Percentiles rank a stretch among this genome's conserved stretches.
Conservation (phyloP, 2,113 vertebrate genomes). For the Vireo altiloquus region DNA sequence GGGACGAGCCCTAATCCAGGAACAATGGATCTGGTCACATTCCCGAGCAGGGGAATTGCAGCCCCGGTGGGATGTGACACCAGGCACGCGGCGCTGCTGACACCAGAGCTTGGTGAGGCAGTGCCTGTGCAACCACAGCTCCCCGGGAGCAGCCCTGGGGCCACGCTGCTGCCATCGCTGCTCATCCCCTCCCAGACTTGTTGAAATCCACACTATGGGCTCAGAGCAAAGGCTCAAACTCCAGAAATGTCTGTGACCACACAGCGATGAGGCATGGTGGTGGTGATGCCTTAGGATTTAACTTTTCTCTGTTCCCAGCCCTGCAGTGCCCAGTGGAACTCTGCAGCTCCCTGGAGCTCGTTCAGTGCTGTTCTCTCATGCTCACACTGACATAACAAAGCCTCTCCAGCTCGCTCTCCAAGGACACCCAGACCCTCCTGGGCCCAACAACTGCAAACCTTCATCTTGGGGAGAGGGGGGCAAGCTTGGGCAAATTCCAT, state of each 20-base stretch:
- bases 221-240: background rate
- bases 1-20: background rate
- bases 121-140: background rate
- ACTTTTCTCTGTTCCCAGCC: too few species aligned
- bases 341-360: too few species aligned
- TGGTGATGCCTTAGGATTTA: too few species aligned
- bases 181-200: background rate
- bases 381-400: too few species aligned
- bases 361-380: too few species aligned
- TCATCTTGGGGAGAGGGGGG: too few species aligned
- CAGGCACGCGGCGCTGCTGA: background rate
- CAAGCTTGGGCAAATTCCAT: too few species aligned
- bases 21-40: slow-evolving; percentile 15
- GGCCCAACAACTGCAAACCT: too few species aligned
- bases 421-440: too few species aligned
- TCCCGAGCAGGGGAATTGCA: background rate
- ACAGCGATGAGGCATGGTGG: rapidly evolving
- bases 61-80: background rate
- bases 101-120: too few species aligned
- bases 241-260: background rate
- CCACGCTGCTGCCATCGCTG: background rate
- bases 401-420: too few species aligned
- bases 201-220: background rate
- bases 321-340: too few species aligned
- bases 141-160: background rate